Percentiles rank a stretch among this genome's conserved stretches.
phyloP scores from a whole-genome alignment of 2,113 vertebrate species.

The Okapia johnstoni region DNA sequence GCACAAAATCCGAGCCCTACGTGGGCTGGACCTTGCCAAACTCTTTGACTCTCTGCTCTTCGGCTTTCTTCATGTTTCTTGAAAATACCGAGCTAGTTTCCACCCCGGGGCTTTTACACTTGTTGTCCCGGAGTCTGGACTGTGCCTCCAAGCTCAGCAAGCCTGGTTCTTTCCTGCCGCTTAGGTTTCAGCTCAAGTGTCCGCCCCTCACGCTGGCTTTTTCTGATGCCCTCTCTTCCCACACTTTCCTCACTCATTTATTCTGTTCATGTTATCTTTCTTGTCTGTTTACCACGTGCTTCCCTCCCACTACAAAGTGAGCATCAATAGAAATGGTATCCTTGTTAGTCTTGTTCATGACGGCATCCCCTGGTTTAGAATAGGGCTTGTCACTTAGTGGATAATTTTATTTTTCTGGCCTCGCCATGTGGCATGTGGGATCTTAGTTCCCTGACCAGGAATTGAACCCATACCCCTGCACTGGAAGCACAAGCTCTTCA shows the following conservation, averaged over 20 bases:
- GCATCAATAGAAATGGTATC: fast-evolving
- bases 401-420: background rate
- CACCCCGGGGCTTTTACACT: background rate
- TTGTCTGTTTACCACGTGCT: background rate
- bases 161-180: background rate
- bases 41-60: fast-evolving
- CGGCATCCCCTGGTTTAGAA: background rate
- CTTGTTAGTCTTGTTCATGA: background rate
- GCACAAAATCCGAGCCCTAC: background rate
- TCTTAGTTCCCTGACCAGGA: background rate
- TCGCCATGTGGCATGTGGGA: background rate
- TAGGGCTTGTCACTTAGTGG: fast-evolving
- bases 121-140: background rate
- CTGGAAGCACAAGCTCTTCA: background rate
- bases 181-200: background rate
- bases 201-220: background rate
- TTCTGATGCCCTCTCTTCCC: background rate
- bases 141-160: background rate
- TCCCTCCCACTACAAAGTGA: background rate
- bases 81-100: background rate
- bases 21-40: background rate
- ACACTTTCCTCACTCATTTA: too few species aligned
- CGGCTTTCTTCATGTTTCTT: background rate
- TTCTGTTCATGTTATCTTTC: background rate
- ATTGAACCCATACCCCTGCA: background rate